Evolutionary conservation across 2,888 invertebrate genomes (phyloP), one percentile per base, ranked within the genome.

Genomic region (Protophormia terraenovae): DNA sequence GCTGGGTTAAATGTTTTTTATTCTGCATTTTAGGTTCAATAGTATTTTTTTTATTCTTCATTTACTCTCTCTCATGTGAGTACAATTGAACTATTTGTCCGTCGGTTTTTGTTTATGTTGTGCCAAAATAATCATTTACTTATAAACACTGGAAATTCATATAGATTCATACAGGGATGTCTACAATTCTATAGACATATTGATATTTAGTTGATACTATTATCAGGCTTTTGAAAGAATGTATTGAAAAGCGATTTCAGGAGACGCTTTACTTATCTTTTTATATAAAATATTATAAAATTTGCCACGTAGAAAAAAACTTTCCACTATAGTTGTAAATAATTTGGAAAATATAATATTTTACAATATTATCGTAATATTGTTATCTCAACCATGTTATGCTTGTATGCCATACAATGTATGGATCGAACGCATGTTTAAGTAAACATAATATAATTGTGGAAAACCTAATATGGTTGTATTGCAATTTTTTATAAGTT

Each of bases 1-100:
- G 91, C 90, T 89, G 89, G 90, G 91, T 91, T 90, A 91, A 72
- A 89, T 89, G 88, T 89, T 89, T 88, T 87, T 88, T 87, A 86
- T 86, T 84, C 22, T 47, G 19, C n/a, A 14, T 60, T 71, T 41
- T 64, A 5, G n/a, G 0, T 55, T 45, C 22, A 58, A 22, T 53
- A 35, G 14, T 47, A 29, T 24, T 14, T 53, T 24, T 38, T 38
- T 32, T 60, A 16, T 7, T 45, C 14, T 10, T n/a, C 22, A 38
- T 12, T 29, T n/a, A 22, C 45, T 35, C 45, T 50, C 24, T 27
- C 72, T 55, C 47, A 80, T 58, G 53, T 55, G 53, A 66, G 24
- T 12, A 29, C 72, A 80, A 78, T 64, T 72, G 72, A 66, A 78
- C 69, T 58, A 85, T 81, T 78, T 73, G 84, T 81, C 82, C 67